A percentile compares a stretch with the other conserved stretches of the same genome.
Conservation (phyloP, 2,113 vertebrate species). For the Tragulus kanchil region DNA sequence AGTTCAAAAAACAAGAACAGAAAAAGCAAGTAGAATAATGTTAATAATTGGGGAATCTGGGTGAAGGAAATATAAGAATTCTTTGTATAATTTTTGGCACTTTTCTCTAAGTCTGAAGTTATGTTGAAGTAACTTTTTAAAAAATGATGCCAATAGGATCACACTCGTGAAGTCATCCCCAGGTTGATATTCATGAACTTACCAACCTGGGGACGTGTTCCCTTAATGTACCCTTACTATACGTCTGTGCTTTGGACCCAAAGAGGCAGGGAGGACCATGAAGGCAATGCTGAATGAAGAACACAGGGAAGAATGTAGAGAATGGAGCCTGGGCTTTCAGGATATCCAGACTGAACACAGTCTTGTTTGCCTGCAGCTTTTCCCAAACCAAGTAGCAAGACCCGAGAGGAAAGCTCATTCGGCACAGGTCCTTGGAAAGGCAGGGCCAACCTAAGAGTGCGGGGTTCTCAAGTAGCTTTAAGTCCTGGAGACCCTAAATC, state of each 20-base stretch:
- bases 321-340: background rate
- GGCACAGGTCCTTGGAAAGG: background rate
- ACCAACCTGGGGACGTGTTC: background rate
- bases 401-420: background rate
- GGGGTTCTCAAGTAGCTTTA: background rate
- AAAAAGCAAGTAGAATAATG: background rate
- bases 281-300: background rate
- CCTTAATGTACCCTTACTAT: background rate
- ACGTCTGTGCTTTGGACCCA: background rate
- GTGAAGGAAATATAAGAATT: background rate
- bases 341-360: background rate
- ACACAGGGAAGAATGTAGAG: background rate
- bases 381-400: background rate
- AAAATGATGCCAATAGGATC: background rate
- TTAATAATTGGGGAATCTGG: background rate
- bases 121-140: background rate
- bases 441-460: background rate
- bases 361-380: background rate
- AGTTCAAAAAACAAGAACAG: background rate
- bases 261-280: background rate
- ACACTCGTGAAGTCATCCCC: background rate
- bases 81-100: background rate
- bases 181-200: background rate
- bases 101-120: constrained; percentile 53
- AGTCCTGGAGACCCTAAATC: background rate